These are phyloP conservation scores for Papilio protenor DNA, from an alignment of 2,888 invertebrate genomes.

Conservation along the genomic window DNA sequence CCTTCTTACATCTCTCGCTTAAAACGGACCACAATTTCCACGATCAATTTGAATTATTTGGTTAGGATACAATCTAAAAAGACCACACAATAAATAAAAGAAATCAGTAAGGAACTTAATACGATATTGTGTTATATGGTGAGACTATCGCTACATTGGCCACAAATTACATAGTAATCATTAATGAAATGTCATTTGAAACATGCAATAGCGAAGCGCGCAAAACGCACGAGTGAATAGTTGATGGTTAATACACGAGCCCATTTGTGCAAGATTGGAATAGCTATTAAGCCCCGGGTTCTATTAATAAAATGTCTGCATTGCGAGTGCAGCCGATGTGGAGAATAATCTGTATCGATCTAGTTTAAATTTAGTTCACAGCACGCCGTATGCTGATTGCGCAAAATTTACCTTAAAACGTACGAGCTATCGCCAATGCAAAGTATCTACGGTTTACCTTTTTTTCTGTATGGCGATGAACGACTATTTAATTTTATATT, in stretches of 20 bases:
- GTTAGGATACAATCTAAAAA: no score
- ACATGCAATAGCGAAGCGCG: constrained; percentile 22
- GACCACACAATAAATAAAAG: no score
- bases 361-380: constrained; percentile 71
- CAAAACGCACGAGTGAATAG: constrained; percentile 35
- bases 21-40: no score
- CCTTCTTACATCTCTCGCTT: no score
- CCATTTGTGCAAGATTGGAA: constrained; percentile 48
- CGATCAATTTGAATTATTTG: no score
- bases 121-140: background rate
- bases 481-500: background rate
- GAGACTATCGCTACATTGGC: background rate
- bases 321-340: constrained; percentile 59
- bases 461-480: background rate
- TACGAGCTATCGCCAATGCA: background rate
- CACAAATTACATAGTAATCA: constrained; percentile 17
- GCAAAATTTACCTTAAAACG: constrained; percentile 18
- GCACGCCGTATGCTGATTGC: constrained; percentile 47
- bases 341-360: constrained; percentile 74
- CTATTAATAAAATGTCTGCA: constrained; percentile 77
- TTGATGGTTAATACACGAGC: constrained; percentile 41
- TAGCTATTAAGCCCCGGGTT: constrained; percentile 58
- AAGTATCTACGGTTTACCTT: background rate
- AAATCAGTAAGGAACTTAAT: background rate
- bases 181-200: constrained; percentile 28